Evolutionary conservation across 2,113 vertebrate genomes (phyloP), one percentile per base, ranked within the genome.

Genomic region (Cololabis saira): DNA sequence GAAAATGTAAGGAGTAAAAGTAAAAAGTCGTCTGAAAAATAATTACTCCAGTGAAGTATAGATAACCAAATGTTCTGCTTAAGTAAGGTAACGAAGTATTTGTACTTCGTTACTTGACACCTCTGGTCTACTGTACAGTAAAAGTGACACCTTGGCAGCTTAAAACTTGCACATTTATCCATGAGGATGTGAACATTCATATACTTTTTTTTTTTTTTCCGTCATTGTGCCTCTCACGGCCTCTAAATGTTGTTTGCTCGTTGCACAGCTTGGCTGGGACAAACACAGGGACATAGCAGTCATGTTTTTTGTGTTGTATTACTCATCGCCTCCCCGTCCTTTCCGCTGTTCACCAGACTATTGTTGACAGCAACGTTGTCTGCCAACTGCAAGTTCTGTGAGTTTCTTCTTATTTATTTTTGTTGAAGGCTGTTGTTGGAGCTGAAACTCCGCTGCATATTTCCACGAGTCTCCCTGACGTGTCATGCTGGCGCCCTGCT

Each of bases 361-460:
- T 72, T 80, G 80, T 77, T 79, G 78, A 82, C 72, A 64, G 73
- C 65, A 84, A 80, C 84, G 51, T 56, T 81, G 51, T 72, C 47
- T 65, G 69, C 54, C 72, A 74, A 60, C 72, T 73, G 64, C 1
- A 12, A 48, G 55, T 58, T 21, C 21, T 33, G 27, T 17, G 37
- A 11, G 15, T 19, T 47, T 65, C 50, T 52, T 53, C 10, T n/a
- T 3, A 3, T 63, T 56, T 44, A 71, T 72, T 79, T 18, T 56
- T n/a, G n/a, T n/a, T n/a, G n/a, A 76, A 60, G 82, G 79, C 80
- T 83, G 81, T 80, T 83, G 72, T 84, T 79, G 76, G 84, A 81
- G 70, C 71, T 50, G 56, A 72, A 67, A 76, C 63, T 62, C 50
- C 65, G 74, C 78, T 78, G 70, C 73, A 70, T 74, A 81, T 89